Evolutionary conservation across 1,140 invertebrate genomes (phyloP), one percentile per base, ranked within the genome.

Genomic region (Saccostrea cuccullata): DNA sequence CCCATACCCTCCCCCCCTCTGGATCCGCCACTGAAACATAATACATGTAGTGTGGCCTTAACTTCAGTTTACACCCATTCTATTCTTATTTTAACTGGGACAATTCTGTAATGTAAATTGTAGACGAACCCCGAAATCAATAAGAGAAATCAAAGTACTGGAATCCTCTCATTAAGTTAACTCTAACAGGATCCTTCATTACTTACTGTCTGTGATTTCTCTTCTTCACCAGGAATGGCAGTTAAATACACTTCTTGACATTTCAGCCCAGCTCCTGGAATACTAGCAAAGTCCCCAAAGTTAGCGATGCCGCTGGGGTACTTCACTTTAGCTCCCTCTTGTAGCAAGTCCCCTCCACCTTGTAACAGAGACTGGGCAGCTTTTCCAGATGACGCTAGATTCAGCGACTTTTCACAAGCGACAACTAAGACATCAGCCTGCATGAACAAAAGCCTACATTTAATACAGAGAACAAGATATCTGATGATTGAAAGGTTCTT

Each of bases 191-290:
- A n/a, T 26, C 4, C 64, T 70, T 8, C 9, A 5, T 55, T 30
- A 64, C 55, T 23, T 20, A 82, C 82, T 55, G 36, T 40, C 55
- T 82, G 77, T 30, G 58, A 64, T 55, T 64, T 67, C 23, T 36
- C 13, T 84, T 64, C 82, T 23, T 58, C 77, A 60, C n/a, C 58
- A 20, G 86, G 86, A 40, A 87, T 30, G 15, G 77, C 36, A 0
- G 82, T 87, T 82, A 87, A 70, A 30, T 83, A 84, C 8, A 87
- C 82, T 15, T 82, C 73, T 47, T 84, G 82, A 67, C 86, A 87
- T 9, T 73, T 23, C 11, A 13, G 55, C 30, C 55, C 64, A 3
- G n/a, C 55, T 36, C 82, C 82, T 23, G 86, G 58, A 47, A 87
- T 64, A 17, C 17, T 40, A 0, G 82, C 86, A 11, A 87, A n/a